Percentiles rank a stretch among this genome's conserved stretches.
These are phyloP conservation scores for Popillia japonica DNA, from an alignment of 1,140 invertebrate species.

Conservation along the genomic window DNA sequence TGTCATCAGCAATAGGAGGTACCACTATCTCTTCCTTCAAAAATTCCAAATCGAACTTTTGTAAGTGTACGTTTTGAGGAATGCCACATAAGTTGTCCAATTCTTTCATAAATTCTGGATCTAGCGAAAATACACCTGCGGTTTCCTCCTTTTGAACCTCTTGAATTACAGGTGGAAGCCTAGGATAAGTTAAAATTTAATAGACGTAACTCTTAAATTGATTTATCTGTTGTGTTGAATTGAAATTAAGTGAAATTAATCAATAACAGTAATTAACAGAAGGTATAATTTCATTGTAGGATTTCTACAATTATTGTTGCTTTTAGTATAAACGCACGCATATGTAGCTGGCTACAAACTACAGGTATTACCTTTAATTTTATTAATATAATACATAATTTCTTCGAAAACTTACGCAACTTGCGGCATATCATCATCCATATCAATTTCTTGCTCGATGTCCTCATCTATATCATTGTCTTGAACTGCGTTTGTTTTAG, in stretches of 20 bases:
- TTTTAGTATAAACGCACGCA: too few relatives aligned
- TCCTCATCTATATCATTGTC: conserved; percentile 58
- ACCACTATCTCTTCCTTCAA: conserved; percentile 51
- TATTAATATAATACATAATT: too few relatives aligned
- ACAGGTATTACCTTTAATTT: too few relatives aligned
- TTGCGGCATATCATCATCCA: conserved; percentile 45
- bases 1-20: conserved; percentile 51
- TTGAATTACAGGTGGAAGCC: conserved; percentile 15
- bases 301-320: too few relatives aligned
- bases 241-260: too few relatives aligned
- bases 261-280: too few relatives aligned
- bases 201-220: too few relatives aligned
- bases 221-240: too few relatives aligned
- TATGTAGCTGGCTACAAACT: too few relatives aligned
- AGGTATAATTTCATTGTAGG: too few relatives aligned
- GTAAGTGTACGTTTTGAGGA: conserved; percentile 44
- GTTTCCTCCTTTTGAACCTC: conserved; percentile 53
- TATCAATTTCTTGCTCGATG: conserved; percentile 51
- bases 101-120: conserved; percentile 71
- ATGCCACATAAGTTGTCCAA: conserved; percentile 61
- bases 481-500: conserved; percentile 55
- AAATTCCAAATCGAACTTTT: conserved; percentile 55
- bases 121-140: conserved; percentile 75
- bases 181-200: not conserved
- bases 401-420: conserved; percentile 46